Base-by-base conservation (phyloP, 92 coral and sea anemone species). In the Galaxea fascicularis region DNA sequence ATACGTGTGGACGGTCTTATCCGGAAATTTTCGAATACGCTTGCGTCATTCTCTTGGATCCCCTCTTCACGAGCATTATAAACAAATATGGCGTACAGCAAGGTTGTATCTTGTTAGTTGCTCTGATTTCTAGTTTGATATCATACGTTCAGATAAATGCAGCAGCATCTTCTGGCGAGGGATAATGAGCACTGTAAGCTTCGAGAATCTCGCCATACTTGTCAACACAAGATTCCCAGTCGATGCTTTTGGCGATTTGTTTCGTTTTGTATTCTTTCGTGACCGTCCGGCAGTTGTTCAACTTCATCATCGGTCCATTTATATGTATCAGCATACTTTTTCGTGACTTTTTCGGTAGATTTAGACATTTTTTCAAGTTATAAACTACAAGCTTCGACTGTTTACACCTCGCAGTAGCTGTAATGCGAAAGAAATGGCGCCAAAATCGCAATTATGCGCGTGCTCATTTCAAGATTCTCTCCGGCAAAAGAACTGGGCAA, bases 1-100 rank as follows among this genome's bases (percentile, higher is more conserved):
- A 71, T 57, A 82, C 86, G 79, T 82, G 71, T 82, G 86, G 78
- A 82, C 58, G 71, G 78, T 82, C 56, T 78, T 82, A 82, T 82
- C 86, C 86, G 86, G 79, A 82, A 82, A 57, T 82, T 82, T 82
- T 56, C 86, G 79, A 82, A 71, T 82, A 71, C 69, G 86, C 86
- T 82, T 72, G 17, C 79, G 79, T 82, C 79, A 71, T 82, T 82
- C 77, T 71, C 86, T 82, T 82, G 79, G 86, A 82, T 80, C 83
- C 83, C 62, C 73, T 71, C 86, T 82, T 82, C 86, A 69, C 78
- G 49, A 62, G 78, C 71, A 56, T 78, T 70, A 57, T 76, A 70
- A 85, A 77, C 84, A 85, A 85, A 85, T 78, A 85, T 85, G 84
- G 89, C 89, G 89, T 68, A 68, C 78, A 77, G 78, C 89, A 85